These are phyloP conservation scores for Trachelipus rathkii DNA, from an alignment of 1,140 invertebrate species.

Conservation along the genomic window DNA sequence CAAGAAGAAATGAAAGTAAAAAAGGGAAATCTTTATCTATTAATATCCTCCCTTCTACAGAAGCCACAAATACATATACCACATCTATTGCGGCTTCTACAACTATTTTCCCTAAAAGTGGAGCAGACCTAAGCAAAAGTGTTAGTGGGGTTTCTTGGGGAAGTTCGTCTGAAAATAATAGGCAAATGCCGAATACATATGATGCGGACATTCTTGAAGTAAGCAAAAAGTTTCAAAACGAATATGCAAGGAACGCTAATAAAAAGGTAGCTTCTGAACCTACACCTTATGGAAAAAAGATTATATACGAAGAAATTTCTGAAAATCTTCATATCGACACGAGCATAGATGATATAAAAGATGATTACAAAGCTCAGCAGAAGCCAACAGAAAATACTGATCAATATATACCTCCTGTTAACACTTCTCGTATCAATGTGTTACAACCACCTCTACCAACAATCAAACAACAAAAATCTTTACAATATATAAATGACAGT, in stretches of 20 bases:
- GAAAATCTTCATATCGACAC: background rate
- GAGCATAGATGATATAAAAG: background rate
- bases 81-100: background rate
- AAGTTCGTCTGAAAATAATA: background rate
- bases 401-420: background rate
- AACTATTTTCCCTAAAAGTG: background rate
- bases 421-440: background rate
- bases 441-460: background rate
- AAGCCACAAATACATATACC: background rate
- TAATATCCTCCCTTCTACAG: background rate
- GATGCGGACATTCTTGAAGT: background rate
- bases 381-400: background rate
- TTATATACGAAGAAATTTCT: slow-evolving; percentile 4
- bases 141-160: no score
- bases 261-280: background rate
- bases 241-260: background rate
- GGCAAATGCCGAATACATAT: background rate
- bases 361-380: background rate
- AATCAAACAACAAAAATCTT: background rate
- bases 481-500: no score
- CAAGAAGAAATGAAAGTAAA: background rate
- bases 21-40: background rate
- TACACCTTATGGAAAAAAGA: background rate
- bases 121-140: no score
- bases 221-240: background rate